Conservation (phyloP, 2,888 invertebrate species). For the Allolobophora icterica region DNA sequence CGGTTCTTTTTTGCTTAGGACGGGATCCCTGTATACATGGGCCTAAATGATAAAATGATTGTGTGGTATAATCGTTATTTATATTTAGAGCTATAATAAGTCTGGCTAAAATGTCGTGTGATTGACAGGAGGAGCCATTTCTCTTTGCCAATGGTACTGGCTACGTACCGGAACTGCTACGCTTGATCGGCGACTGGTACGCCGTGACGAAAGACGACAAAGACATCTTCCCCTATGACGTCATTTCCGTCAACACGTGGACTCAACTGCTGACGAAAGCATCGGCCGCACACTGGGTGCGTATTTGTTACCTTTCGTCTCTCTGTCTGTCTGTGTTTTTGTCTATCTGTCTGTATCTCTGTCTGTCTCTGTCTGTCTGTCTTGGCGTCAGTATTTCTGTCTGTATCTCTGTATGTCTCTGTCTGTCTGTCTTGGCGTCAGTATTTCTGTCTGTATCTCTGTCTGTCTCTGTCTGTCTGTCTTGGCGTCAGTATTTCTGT, state of each 20-base stretch:
- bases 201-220: neutral
- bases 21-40: too few relatives aligned
- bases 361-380: neutral
- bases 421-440: neutral
- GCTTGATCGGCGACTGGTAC: neutral
- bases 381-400: neutral
- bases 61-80: too few relatives aligned
- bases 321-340: neutral
- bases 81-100: neutral
- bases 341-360: neutral
- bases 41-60: too few relatives aligned
- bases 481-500: too few relatives aligned
- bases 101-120: neutral
- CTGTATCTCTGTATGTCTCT: neutral
- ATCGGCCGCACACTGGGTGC: constrained; percentile 13
- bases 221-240: neutral
- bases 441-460: neutral
- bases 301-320: neutral
- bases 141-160: constrained; percentile 7
- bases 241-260: neutral
- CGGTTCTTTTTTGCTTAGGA: too few relatives aligned
- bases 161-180: constrained; percentile 12
- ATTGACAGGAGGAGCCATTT: constrained; percentile 22
- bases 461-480: too few relatives aligned
- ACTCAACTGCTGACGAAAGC: neutral